A percentile compares a stretch with the other conserved stretches of the same genome.
These are phyloP conservation scores for Agriopis marginaria DNA, from an alignment of 2,888 invertebrate genomes.

Conservation along the genomic window DNA sequence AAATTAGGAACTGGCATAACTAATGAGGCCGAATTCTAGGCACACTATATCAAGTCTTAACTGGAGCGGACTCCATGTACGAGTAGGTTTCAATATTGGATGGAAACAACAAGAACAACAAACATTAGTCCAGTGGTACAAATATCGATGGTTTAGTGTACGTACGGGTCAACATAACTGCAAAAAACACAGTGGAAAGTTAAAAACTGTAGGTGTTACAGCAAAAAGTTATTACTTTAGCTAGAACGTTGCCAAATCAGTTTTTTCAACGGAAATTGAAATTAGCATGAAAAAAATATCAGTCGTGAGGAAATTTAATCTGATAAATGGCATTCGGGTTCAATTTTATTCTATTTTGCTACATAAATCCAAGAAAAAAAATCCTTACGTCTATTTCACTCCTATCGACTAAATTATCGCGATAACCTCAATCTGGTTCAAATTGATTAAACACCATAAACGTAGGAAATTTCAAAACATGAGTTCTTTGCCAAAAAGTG, in stretches of 20 bases:
- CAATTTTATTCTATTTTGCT: too few relatives aligned
- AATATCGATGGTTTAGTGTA: slow-evolving; percentile 37
- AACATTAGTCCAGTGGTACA: slow-evolving; percentile 43
- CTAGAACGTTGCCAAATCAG: not conserved
- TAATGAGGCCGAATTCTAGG: not conserved
- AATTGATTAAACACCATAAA: too few relatives aligned
- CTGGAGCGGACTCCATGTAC: slow-evolving; percentile 13
- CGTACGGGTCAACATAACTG: slow-evolving; percentile 14
- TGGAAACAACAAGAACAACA: slow-evolving; percentile 39
- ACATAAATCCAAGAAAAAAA: too few relatives aligned
- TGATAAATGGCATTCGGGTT: too few relatives aligned
- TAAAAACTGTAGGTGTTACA: not conserved
- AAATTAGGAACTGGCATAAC: not conserved
- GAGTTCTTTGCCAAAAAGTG: too few relatives aligned
- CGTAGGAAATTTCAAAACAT: too few relatives aligned
- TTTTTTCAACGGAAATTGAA: not conserved
- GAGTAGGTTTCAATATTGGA: slow-evolving; percentile 32
- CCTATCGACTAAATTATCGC: too few relatives aligned
- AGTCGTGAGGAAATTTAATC: too few relatives aligned
- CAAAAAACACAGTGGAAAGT: not conserved
- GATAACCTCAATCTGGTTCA: too few relatives aligned
- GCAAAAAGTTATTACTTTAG: not conserved
- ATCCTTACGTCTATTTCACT: too few relatives aligned
- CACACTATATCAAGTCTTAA: slow-evolving; percentile 5
- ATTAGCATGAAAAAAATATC: too few relatives aligned